Base-by-base conservation (phyloP, 2,888 invertebrate genomes). In the Scaptomyza polygonia region DNA sequence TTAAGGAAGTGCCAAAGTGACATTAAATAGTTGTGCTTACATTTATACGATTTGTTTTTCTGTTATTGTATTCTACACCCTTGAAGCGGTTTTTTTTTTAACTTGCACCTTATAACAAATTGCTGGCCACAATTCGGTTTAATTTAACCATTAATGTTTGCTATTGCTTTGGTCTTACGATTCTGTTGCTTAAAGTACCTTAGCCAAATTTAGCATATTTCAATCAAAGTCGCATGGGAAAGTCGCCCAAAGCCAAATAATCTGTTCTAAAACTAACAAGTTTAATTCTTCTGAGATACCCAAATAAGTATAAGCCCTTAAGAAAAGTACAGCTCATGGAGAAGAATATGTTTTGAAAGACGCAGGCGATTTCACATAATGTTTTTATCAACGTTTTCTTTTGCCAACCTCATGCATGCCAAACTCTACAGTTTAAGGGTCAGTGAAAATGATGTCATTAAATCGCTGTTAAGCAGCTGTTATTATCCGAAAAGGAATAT, bases 1-100 rank as follows among this genome's bases (percentile, higher is more conserved):
- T 82, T 82, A 82, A 82, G 82, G 82, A 82, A 86, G 82, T 82
- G 82, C 82, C 87, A 83, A 83, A 85, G 82, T 83, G 82, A 87
- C 82, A 82, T 83, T 83, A 87, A 82, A 83, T 85, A 87, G 82
- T 81, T 87, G 79, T 79, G 76, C 82, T 67, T 72, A 63, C 68
- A 69, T 81, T 72, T 63, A 66, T 69, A 68, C 43, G 58, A 63
- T 34, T 45, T 54, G 42, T 59, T 27, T 14, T 12, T 49, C 14
- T n/a, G 6, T 16, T 9, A 21, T 18, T 6, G 39, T 4, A 39
- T 39, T 9, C n/a, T 21, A 25, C 25, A 25, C 49, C 14, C 14
- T 36, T 3, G 21, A 21, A 25, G 6, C 5, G 25, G 34, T 11
- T 25, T 7, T 7, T 7, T 36, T 5, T 16, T 11, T 49, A 11